A percentile compares a stretch with the other conserved stretches of the same genome.
Evolutionary conservation across 2,113 vertebrate species (phyloP).

Genomic region (Corythaeola cristata): DNA sequence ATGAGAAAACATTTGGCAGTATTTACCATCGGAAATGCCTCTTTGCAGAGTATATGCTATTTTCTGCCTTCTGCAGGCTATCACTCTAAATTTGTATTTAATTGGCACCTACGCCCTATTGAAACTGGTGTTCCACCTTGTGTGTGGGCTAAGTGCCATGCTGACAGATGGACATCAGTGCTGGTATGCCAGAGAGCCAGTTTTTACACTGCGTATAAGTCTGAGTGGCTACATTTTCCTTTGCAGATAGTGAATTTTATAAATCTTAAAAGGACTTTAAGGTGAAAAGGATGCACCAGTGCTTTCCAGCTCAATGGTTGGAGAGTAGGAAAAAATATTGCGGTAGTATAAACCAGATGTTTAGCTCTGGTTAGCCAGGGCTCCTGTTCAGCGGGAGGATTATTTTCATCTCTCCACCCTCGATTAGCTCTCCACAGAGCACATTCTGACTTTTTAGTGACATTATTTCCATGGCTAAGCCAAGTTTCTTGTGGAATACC

Average conservation of each 20-base stretch:
- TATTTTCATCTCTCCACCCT: conserved; percentile 24
- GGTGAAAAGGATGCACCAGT: neutral
- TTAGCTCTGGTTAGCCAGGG: neutral
- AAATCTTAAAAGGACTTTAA: neutral
- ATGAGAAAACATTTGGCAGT: conserved; percentile 65
- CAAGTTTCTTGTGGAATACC: neutral
- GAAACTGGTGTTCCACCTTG: conserved; percentile 22
- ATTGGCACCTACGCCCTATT: conserved; percentile 48
- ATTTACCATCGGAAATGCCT: conserved; percentile 42
- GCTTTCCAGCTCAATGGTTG: neutral
- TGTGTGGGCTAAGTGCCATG: conserved; percentile 59
- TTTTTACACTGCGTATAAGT: neutral
- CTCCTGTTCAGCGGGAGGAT: conserved; percentile 11
- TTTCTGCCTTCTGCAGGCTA: conserved; percentile 68
- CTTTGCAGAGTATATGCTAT: conserved; percentile 37
- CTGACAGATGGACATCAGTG: conserved; percentile 73
- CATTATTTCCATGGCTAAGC: neutral
- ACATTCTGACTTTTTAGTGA: neutral
- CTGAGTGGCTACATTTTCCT: neutral
- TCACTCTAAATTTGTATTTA: conserved; percentile 65
- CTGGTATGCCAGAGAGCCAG: conserved; percentile 55
- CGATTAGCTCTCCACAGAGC: conserved; percentile 11
- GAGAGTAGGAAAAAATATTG: neutral
- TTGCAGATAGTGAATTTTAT: neutral
- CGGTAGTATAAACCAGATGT: fast-evolving